Evolutionary conservation across 2,888 invertebrate genomes (phyloP).

Genomic region (Sarcophaga rosellei): DNA sequence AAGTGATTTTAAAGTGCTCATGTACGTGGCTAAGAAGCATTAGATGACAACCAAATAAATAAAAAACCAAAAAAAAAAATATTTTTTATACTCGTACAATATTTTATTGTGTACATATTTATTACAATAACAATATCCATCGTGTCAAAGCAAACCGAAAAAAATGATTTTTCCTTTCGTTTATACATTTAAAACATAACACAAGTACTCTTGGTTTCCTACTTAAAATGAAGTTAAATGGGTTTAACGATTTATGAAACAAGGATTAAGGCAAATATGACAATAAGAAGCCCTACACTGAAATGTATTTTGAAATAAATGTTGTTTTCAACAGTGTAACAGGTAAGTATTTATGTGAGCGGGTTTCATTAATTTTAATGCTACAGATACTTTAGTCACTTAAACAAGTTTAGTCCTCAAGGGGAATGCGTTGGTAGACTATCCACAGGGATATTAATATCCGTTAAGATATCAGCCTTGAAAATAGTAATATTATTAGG

Average conservation of each 20-base stretch:
- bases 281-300: background rate
- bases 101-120: background rate
- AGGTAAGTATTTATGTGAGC: background rate
- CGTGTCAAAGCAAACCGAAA: slow-evolving; percentile 23
- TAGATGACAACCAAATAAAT: slow-evolving; percentile 49
- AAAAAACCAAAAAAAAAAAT: no score
- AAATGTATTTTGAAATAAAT: background rate
- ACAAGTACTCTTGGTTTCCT: slow-evolving; percentile 18
- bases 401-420: background rate
- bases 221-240: slow-evolving; percentile 2
- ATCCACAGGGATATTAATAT: background rate
- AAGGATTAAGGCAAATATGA: background rate
- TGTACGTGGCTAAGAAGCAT: slow-evolving; percentile 43
- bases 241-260: background rate
- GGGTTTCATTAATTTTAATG: no score
- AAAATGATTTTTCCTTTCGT: background rate
- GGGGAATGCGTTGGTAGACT: background rate
- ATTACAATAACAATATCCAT: background rate
- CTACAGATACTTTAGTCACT: no score
- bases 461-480: background rate
- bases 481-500: background rate
- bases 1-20: slow-evolving; percentile 2
- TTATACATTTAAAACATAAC: slow-evolving; percentile 31
- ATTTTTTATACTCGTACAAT: no score
- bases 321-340: background rate